phyloP scores from a whole-genome alignment of 2,113 vertebrate genomes.

The Pedionomus torquatus region DNA sequence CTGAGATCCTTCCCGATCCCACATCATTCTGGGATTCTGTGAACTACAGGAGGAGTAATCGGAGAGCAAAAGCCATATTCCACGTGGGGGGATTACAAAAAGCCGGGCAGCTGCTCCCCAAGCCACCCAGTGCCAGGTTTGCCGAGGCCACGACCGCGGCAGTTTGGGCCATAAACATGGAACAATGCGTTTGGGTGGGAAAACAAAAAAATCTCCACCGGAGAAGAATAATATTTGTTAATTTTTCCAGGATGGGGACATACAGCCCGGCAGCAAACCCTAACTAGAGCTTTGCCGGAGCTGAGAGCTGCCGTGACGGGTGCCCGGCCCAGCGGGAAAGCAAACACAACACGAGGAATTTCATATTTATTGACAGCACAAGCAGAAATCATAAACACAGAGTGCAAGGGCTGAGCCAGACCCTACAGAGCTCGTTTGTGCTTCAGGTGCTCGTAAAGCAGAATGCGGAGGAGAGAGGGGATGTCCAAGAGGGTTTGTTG shows the following conservation, averaged over 20 bases:
- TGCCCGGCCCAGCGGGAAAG: neutral
- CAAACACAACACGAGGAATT: rapidly evolving
- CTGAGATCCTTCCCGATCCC: too few species aligned
- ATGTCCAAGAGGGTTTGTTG: too few species aligned
- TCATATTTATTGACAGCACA: neutral
- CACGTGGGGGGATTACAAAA: neutral
- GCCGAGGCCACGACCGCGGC: too few species aligned
- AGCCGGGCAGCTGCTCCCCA: neutral
- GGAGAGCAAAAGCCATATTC: neutral
- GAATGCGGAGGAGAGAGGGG: rapidly evolving
- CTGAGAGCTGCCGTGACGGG: rapidly evolving
- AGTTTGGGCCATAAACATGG: rapidly evolving
- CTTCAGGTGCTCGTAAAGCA: neutral
- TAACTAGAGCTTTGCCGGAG: neutral
- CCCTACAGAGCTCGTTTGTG: rapidly evolving
- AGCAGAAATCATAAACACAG: neutral
- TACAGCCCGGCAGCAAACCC: neutral
- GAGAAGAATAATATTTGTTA: neutral
- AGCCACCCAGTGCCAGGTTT: too few species aligned
- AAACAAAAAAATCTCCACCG: neutral
- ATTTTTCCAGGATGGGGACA: neutral
- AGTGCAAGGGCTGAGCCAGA: neutral
- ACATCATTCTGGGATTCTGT: too few species aligned
- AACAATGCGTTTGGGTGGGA: rapidly evolving
- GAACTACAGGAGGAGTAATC: neutral